phyloP scores from a whole-genome alignment of 2,888 invertebrate genomes.

The Rhimphoctona megacephalus region DNA sequence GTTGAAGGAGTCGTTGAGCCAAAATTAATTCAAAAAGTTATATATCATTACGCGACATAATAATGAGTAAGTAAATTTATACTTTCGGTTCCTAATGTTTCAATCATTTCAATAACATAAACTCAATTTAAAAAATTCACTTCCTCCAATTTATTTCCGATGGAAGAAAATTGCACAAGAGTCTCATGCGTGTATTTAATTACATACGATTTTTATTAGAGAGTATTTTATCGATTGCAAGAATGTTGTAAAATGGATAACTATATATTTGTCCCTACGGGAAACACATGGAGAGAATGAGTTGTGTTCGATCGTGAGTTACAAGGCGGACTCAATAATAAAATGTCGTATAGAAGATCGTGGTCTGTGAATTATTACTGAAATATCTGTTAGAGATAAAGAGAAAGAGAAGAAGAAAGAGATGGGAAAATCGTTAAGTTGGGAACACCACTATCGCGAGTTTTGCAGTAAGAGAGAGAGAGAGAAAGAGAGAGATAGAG shows the following conservation, averaged over 20 bases:
- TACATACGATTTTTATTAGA: slow-evolving; percentile 30
- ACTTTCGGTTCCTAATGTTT: neutral
- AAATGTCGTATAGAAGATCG: slow-evolving; percentile 49
- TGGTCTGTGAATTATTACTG: slow-evolving; percentile 56
- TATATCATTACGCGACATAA: neutral
- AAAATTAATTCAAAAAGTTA: neutral
- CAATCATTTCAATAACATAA: neutral
- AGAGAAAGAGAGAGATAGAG: slow-evolving; percentile 6
- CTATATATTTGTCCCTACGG: neutral
- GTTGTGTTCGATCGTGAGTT: slow-evolving; percentile 54
- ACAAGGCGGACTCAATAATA: slow-evolving; percentile 38
- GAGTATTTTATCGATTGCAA: slow-evolving; percentile 52
- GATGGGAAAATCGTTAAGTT: neutral
- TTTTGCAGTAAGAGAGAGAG: neutral
- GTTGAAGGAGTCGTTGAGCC: neutral
- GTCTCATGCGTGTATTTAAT: slow-evolving; percentile 33
- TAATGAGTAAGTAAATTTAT: neutral
- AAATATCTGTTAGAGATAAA: slow-evolving; percentile 44
- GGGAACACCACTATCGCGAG: neutral
- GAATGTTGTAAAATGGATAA: slow-evolving; percentile 20
- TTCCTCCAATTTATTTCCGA: neutral
- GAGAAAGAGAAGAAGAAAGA: slow-evolving; percentile 14
- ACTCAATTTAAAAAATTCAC: neutral
- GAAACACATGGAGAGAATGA: slow-evolving; percentile 35
- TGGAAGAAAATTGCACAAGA: slow-evolving; percentile 25